These are phyloP conservation scores for Notocelia uddmanniana DNA, from an alignment of 2,888 invertebrate genomes.

Conservation along the genomic window DNA sequence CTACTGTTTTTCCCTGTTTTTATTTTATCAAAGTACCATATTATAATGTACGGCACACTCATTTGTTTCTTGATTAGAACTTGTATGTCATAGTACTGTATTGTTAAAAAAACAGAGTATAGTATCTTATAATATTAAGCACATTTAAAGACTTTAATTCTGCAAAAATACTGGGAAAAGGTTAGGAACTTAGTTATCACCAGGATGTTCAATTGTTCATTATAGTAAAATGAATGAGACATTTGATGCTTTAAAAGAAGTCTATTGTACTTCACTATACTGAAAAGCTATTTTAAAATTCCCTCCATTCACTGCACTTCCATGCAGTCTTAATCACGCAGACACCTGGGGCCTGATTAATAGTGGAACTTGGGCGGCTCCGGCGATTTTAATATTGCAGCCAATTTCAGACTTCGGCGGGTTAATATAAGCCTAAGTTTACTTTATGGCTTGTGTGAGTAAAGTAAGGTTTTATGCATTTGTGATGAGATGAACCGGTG, in stretches of 20 bases:
- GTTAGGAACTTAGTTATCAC: too few relatives aligned
- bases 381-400: conserved; percentile 43
- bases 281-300: conserved; percentile 7
- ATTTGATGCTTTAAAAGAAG: not conserved
- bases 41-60: too few relatives aligned
- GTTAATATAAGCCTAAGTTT: conserved; percentile 23
- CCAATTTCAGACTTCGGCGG: conserved; percentile 34
- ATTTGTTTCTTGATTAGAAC: too few relatives aligned
- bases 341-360: conserved; percentile 41
- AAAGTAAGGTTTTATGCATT: not conserved
- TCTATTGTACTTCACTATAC: not conserved
- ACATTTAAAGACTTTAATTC: too few relatives aligned
- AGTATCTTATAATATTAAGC: too few relatives aligned
- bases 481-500: not conserved
- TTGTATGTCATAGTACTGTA: too few relatives aligned
- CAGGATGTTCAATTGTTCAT: too few relatives aligned
- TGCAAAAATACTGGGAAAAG: too few relatives aligned
- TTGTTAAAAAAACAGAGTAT: too few relatives aligned
- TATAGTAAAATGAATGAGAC: too few relatives aligned
- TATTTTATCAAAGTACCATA: too few relatives aligned
- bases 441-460: conserved; percentile 2
- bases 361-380: conserved; percentile 26
- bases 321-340: conserved; percentile 30
- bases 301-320: not conserved
- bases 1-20: too few relatives aligned